Conservation (phyloP, 2,888 invertebrate genomes). For the Pachymerium ferrugineum region DNA sequence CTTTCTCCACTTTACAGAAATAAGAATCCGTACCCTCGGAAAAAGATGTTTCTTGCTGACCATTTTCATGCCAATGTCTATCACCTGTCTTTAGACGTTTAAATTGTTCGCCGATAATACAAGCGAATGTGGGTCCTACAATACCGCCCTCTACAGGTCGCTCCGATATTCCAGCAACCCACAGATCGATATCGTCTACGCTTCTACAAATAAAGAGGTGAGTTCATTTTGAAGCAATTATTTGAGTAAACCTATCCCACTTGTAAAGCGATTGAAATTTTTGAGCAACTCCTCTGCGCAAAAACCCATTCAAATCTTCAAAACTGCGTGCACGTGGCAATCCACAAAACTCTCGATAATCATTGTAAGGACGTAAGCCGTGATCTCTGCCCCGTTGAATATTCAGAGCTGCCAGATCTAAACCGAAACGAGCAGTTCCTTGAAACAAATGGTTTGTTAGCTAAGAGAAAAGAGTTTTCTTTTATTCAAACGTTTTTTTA, state of each 20-base stretch:
- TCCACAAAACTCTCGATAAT: constrained; percentile 43
- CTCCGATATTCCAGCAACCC: constrained; percentile 46
- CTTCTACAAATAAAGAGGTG: constrained; percentile 51
- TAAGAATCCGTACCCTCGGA: constrained; percentile 30
- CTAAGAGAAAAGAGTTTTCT: constrained; percentile 17
- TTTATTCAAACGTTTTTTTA: not conserved
- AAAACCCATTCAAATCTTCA: constrained; percentile 10
- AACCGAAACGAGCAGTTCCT: constrained; percentile 39
- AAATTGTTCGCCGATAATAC: constrained; percentile 47
- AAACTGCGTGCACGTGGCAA: constrained; percentile 37
- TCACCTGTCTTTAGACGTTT: constrained; percentile 45
- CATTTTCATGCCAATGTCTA: constrained; percentile 47
- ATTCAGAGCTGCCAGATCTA: constrained; percentile 41
- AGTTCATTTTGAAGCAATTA: not conserved
- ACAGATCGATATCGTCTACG: constrained; percentile 52
- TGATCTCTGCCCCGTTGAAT: constrained; percentile 41
- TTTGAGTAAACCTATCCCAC: not conserved
- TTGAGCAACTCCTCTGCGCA: constrained; percentile 19
- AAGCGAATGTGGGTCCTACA: constrained; percentile 48
- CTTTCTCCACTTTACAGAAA: not conserved
- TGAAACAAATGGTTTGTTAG: constrained; percentile 40
- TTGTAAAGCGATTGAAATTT: constrained; percentile 30
- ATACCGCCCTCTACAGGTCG: constrained; percentile 43
- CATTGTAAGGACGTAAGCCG: constrained; percentile 42
- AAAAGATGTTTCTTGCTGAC: constrained; percentile 35